A percentile compares a stretch with the other conserved stretches of the same genome.
These are phyloP conservation scores for Arvicanthis niloticus DNA, from an alignment of 2,113 vertebrate genomes.

Conservation along the genomic window DNA sequence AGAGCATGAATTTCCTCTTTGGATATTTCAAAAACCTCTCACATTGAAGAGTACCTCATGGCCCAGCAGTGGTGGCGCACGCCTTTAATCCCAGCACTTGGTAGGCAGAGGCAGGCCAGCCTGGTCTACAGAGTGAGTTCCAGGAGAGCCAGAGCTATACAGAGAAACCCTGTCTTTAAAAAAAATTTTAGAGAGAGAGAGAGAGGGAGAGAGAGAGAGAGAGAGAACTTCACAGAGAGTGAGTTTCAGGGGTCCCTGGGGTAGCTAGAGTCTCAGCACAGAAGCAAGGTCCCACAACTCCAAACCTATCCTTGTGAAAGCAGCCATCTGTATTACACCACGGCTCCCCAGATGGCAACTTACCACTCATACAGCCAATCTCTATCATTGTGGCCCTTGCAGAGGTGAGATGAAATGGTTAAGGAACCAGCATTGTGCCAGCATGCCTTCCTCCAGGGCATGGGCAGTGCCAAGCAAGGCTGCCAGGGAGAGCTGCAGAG, in stretches of 20 bases:
- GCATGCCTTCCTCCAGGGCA: neutral
- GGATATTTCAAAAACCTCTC: slow-evolving; percentile 48
- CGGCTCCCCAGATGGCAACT: neutral
- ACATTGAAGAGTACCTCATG: neutral
- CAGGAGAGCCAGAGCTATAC: too few species aligned
- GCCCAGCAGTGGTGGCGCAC: too few species aligned
- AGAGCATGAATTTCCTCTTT: slow-evolving; percentile 4
- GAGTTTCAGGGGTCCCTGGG: neutral
- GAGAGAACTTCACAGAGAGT: neutral
- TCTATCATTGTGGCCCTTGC: neutral
- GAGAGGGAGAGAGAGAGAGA: too few species aligned
- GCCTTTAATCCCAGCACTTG: too few species aligned
- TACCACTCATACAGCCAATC: neutral
- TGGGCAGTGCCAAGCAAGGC: neutral
- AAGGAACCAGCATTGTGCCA: neutral
- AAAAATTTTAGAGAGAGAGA: too few species aligned
- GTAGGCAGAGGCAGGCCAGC: too few species aligned
- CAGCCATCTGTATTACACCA: neutral
- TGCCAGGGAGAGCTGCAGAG: neutral
- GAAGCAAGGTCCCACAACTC: neutral
- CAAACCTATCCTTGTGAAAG: neutral
- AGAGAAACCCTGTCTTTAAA: too few species aligned
- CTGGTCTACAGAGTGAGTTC: too few species aligned
- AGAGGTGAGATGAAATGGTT: neutral
- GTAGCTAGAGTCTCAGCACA: neutral